Percentiles rank a stretch among this genome's conserved stretches.
phyloP scores from a whole-genome alignment of 2,797 vertebrate species.

The Morelia viridis region DNA sequence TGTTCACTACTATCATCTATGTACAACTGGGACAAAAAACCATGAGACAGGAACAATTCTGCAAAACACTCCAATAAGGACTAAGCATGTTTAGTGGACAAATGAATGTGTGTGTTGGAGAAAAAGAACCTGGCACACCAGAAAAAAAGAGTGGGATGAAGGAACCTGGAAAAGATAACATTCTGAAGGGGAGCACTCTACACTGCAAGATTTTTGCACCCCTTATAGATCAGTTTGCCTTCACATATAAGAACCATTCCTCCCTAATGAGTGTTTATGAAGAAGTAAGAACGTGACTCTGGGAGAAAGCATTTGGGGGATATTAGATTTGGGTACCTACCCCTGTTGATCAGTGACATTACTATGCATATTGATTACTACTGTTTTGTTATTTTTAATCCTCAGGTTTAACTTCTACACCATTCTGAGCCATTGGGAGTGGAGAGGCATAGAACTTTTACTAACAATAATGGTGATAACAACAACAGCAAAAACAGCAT shows the following conservation, averaged over 20 bases:
- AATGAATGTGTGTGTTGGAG: not conserved
- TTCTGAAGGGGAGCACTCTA: not conserved
- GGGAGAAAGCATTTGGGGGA: not conserved
- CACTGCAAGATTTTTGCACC: not conserved
- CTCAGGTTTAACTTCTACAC: not conserved
- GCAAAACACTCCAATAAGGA: not conserved
- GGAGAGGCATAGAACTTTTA: not conserved
- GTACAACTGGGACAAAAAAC: not conserved
- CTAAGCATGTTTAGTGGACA: not conserved
- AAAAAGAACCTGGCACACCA: not conserved
- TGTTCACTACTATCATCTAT: not conserved
- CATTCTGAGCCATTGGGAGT: not conserved
- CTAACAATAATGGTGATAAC: not conserved
- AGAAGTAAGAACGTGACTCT: not conserved
- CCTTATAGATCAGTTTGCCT: not conserved
- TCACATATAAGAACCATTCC: not conserved
- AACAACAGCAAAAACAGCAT: not conserved
- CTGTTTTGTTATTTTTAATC: not conserved
- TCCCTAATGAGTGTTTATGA: not conserved
- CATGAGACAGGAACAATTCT: not conserved
- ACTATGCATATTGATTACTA: not conserved
- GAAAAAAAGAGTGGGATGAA: not conserved
- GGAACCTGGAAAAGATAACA: not conserved
- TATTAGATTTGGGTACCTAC: not conserved
- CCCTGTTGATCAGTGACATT: not conserved